Evolutionary conservation across 2,888 invertebrate species (phyloP), one percentile per base, ranked within the genome.

Genomic region (Sipunculus nudus): DNA sequence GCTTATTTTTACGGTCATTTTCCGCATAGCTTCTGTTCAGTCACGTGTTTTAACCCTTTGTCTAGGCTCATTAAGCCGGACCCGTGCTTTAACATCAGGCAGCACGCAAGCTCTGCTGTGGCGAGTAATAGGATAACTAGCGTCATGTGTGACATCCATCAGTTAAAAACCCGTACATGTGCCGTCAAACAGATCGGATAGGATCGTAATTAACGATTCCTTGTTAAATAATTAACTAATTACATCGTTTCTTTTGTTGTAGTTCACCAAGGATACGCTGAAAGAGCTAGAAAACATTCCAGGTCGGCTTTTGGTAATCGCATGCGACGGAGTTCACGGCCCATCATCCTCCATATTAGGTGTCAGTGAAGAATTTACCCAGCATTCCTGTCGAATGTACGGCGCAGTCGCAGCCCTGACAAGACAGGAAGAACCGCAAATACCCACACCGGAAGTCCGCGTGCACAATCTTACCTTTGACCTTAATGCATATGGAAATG

Each of bases 351-450:
- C 75, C 23, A 54, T 75, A 21, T 72, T 80, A 2, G 79, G 79
- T 0, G 65, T 80, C n/a, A 77, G 74, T 32, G 80, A 80, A 49
- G 77, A 78, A 41, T 75, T 72, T 49, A 57, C 68, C 3, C 71
- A 76, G 55, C 76, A 77, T 54, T 72, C 77, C 0, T 79, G 77
- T 55, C 61, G 70, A 10, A 70, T 77, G 1, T 80, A 75, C 62
- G 79, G 80, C 6, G 79, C 80, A 4, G 73, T 78, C 40, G 78
- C 80, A 4, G 74, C 75, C 49, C 59, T 80, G 28, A 78, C 78
- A 35, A 54, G 78, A 16, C 56, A 61, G 10, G 72, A 75, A 39
- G 64, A 74, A 28, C 67, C 70, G 5, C 65, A 65, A 71, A 58
- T 68, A 21, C 66, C 69, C 8, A 52, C 63, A 16, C 65, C 70